Base-by-base conservation (phyloP, 1,140 invertebrate genomes). In the Drosophila pachea region DNA sequence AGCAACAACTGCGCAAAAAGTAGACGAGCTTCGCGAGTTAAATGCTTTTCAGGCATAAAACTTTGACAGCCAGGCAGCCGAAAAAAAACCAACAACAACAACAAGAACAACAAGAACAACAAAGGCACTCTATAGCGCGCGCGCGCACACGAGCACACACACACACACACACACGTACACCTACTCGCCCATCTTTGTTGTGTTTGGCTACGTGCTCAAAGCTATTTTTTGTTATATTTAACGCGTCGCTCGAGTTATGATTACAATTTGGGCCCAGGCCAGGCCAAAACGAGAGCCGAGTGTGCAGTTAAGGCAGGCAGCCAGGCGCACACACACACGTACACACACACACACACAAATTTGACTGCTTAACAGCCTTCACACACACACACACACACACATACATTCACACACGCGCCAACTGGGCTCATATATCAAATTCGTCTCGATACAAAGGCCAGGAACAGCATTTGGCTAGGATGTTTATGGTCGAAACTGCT, bases 161-260 rank as follows among this genome's bases (percentile, higher is more conserved):
- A 62, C 42, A 48, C 29, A 48, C 45, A n/a, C 33, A 43, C 38
- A 38, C 22, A 47, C 43, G 45, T 14, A 56, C 36, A 58, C 43
- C 53, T 32, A 12, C 58, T 33, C 40, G 31, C 31, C 32, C 69
- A 32, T 66, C 48, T 47, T 4, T 16, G 45, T 49, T 66, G 60
- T 82, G 71, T 72, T 79, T 84, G 62, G 62, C 68, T 84, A 84
- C 79, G 79, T 84, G 79, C 79, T 74, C 52, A 48, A 47, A 86
- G 79, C 81, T 84, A 86, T 84, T 84, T 84, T 84, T 84, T 84
- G 79, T 86, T 84, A 84, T 84, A 73, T 68, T 84, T 86, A 79
- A 84, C 73, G 76, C 79, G 74, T 70, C 75, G 81, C 78, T 72
- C 81, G 53, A 84, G 78, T 84, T 84, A 84, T 84, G 79, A 84